These are phyloP conservation scores for Poeciliopsis presidionis DNA, from an alignment of 2,797 vertebrate genomes.

Conservation along the genomic window DNA sequence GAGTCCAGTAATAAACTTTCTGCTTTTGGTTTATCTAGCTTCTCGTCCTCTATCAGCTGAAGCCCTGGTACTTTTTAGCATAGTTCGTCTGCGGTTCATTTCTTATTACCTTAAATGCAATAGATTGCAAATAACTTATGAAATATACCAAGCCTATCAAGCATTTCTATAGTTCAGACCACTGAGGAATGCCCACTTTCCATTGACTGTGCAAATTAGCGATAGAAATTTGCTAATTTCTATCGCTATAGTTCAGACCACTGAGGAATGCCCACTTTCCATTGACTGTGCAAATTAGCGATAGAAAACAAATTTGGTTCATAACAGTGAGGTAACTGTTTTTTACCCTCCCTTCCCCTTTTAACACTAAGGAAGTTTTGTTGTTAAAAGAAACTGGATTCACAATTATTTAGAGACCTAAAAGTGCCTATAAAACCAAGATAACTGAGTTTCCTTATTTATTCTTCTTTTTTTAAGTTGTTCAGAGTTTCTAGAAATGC, in stretches of 20 bases:
- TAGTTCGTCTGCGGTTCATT: not conserved
- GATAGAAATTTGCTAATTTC: too few species aligned
- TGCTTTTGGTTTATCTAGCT: not conserved
- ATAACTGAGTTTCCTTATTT: not conserved
- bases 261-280: not conserved
- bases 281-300: not conserved
- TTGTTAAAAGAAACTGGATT: not conserved
- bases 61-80: not conserved
- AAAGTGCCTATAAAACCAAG: not conserved
- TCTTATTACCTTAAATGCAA: not conserved
- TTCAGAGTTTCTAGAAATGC: not conserved
- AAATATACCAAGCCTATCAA: not conserved
- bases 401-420: not conserved
- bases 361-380: not conserved
- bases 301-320: not conserved
- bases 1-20: not conserved
- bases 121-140: too few species aligned
- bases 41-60: not conserved
- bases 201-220: not conserved
- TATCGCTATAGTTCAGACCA: not conserved
- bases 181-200: not conserved
- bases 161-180: not conserved
- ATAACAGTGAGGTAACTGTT: not conserved
- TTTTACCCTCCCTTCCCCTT: not conserved
- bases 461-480: not conserved